Evolutionary conservation across 30 jellyfish, hydroid and myxozoan species (phyloP).

Genomic region (Hydractinia echinata): DNA sequence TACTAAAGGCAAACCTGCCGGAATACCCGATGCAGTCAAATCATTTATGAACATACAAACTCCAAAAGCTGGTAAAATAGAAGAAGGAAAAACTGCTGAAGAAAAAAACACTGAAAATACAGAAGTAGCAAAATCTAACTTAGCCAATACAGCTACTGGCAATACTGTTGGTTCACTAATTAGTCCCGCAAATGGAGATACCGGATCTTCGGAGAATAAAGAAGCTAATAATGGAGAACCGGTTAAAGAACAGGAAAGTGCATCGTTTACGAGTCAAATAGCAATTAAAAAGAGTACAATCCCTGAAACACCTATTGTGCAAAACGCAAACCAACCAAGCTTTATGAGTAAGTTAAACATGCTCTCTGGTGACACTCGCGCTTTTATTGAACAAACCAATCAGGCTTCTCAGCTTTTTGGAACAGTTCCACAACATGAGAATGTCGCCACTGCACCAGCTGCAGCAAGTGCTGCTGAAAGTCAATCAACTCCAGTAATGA

Average conservation of each 20-base stretch:
- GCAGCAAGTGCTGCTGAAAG: neutral
- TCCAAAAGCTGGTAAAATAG: constrained; percentile 34
- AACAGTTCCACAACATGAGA: neutral
- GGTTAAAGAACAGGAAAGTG: neutral
- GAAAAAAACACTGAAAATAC: constrained; percentile 46
- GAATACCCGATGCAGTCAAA: constrained; percentile 78
- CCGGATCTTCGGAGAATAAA: neutral
- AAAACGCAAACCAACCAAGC: neutral
- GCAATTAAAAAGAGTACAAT: constrained; percentile 1
- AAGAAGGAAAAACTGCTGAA: constrained; percentile 25
- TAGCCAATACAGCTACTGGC: constrained; percentile 38
- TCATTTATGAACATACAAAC: constrained; percentile 83
- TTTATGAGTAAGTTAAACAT: neutral
- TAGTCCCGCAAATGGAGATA: neutral
- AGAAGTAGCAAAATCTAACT: constrained; percentile 47
- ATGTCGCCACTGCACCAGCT: neutral
- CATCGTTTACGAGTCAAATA: neutral
- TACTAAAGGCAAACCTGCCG: constrained; percentile 27
- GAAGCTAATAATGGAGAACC: neutral
- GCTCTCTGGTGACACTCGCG: neutral
- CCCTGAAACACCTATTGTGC: neutral
- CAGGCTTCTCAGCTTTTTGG: neutral
- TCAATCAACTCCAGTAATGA: constrained; percentile 3
- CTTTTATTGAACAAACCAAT: neutral
- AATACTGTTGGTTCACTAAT: neutral